Conservation (phyloP, 2,888 invertebrate genomes). For the Stenodema calcarata region DNA sequence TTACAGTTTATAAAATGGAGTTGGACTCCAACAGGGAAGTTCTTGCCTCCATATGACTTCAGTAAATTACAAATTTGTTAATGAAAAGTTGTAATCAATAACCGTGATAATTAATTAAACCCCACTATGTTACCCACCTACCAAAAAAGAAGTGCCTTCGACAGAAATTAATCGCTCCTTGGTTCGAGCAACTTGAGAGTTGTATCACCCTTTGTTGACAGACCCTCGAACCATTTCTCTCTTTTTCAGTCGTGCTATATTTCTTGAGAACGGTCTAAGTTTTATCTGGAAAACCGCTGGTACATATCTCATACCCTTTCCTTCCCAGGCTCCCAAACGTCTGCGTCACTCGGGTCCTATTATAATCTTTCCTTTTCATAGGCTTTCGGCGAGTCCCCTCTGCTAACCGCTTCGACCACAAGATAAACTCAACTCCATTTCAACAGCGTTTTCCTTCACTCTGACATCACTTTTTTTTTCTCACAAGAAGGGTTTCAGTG, state of each 20-base stretch:
- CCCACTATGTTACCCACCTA: too few relatives aligned
- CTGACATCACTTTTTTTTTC: not conserved
- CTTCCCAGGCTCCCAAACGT: not conserved
- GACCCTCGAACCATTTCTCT: not conserved
- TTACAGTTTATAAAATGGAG: too few relatives aligned
- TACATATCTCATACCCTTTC: not conserved
- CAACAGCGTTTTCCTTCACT: not conserved
- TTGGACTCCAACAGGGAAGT: too few relatives aligned
- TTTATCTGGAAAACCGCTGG: not conserved
- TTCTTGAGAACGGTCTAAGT: not conserved
- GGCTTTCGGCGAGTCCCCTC: not conserved
- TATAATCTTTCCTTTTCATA: not conserved
- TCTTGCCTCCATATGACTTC: too few relatives aligned
- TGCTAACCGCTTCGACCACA: not conserved
- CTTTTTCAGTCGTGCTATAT: not conserved
- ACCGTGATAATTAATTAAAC: too few relatives aligned
- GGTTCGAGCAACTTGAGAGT: too few relatives aligned
- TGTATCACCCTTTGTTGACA: not conserved
- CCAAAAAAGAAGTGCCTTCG: too few relatives aligned
- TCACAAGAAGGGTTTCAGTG: not conserved
- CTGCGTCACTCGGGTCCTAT: not conserved
- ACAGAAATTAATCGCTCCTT: too few relatives aligned
- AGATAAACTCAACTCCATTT: not conserved
- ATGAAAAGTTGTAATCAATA: too few relatives aligned
- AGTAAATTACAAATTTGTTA: too few relatives aligned